A percentile compares a stretch with the other conserved stretches of the same genome.
phyloP scores from a whole-genome alignment of 2,888 invertebrate species.

The Conus canariensis region DNA sequence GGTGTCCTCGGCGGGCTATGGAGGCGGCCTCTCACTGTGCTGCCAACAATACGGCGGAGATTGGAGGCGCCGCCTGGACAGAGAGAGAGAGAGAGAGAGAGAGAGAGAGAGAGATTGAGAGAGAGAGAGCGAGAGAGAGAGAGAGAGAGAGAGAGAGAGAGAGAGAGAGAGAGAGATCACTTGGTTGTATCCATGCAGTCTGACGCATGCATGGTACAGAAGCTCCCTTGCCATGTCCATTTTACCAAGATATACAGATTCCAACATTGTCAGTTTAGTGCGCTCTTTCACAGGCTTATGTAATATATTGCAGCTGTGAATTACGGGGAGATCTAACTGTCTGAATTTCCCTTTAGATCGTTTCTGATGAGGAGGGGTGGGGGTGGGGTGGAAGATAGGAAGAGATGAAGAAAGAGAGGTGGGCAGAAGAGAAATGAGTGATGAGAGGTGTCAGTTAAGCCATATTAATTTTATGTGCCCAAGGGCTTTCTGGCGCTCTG shows the following conservation, averaged over 20 bases:
- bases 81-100: slow-evolving; percentile 21
- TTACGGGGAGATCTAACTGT: neutral
- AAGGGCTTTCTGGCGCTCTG: neutral
- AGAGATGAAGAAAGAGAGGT: neutral
- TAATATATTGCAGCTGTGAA: neutral
- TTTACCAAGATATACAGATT: neutral
- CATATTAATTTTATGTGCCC: neutral
- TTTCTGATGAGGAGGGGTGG: neutral
- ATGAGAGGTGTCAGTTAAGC: neutral
- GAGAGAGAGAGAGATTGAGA: neutral
- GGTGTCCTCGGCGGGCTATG: neutral
- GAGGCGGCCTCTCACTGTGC: neutral
- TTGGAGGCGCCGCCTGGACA: neutral
- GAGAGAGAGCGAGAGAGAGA: slow-evolving; percentile 1
- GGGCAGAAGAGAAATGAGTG: neutral
- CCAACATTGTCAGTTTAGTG: neutral
- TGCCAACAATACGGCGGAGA: neutral
- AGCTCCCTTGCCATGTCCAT: no score
- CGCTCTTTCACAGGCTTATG: neutral
- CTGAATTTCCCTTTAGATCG: neutral
- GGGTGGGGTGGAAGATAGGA: neutral
- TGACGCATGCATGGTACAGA: no score
- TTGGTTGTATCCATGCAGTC: no score
- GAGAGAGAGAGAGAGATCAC: neutral
- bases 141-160: slow-evolving; percentile 31